Base-by-base conservation (phyloP, 2,113 vertebrate species). In the Thomomys bottae region DNA sequence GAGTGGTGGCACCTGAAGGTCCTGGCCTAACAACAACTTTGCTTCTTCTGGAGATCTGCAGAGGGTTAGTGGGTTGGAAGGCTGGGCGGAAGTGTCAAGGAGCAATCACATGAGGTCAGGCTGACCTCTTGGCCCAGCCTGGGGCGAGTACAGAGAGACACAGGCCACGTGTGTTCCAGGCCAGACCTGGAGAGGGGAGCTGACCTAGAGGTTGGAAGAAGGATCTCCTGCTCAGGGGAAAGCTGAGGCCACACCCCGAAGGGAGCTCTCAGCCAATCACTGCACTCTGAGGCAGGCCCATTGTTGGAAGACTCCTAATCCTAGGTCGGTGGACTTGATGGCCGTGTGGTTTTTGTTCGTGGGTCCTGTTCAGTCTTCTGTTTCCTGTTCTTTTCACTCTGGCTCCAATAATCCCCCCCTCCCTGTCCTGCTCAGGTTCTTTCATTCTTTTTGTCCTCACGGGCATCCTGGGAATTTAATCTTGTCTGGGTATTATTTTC, bases 41-140 rank as follows among this genome's bases (percentile, higher is more conserved):
- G 0, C 88, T 96, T 93, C 96, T 92, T 90, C 45, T 57, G 17
- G 84, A 64, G 87, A 86, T 81, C 94, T 95, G 94, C 78, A 94
- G 89, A 95, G 88, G 88, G 94, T 95, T 95, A 93, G 90, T 42
- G 88, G 88, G 71, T 66, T 11, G 71, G n/a, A 67, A 20, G 86
- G 38, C 57, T 3, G 0, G 82, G 40, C 5, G 96, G 94, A 96
- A 96, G 76, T 88, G 49, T 75, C 76, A 23, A 59, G 64, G 75
- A 83, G 86, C 90, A 83, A 92, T 94, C 94, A 84, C 76, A 59
- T 3, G 66, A 78, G 90, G 84, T 75, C 90, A 89, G 42, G 40
- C 57, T 95, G 95, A 95, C 95, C 94, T 95, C 80, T 86, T 30
- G 18, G 92, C 85, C 77, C 49, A 64, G 94, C 89, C 81, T 2